Percentiles rank a stretch among this genome's conserved stretches.
Evolutionary conservation across 2,888 invertebrate genomes (phyloP).

Genomic region (Mayetiola destructor): DNA sequence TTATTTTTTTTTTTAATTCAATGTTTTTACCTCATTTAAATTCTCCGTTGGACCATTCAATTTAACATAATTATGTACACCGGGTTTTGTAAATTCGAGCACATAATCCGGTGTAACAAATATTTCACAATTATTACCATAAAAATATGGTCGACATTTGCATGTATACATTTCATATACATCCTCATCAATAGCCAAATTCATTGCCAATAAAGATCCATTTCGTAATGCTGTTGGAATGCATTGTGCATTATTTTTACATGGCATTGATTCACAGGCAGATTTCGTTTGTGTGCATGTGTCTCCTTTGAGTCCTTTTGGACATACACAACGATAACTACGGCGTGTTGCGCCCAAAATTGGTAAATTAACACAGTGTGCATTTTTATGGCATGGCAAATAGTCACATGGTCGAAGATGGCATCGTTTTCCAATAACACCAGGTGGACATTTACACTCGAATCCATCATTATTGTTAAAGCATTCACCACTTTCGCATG

Average conservation of each 20-base stretch:
- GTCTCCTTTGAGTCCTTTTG: conserved; percentile 38
- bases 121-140: conserved; percentile 39
- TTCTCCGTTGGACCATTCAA: conserved; percentile 36
- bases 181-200: conserved; percentile 30
- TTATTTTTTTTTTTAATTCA: too few species aligned
- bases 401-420: conserved; percentile 43
- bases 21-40: conserved; percentile 34
- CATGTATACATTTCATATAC: conserved; percentile 33
- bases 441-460: conserved; percentile 37
- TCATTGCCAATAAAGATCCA: conserved; percentile 14
- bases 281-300: conserved; percentile 37
- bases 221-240: conserved; percentile 28
- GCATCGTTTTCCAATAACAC: conserved; percentile 41
- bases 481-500: conserved; percentile 37
- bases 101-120: conserved; percentile 38
- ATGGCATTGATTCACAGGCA: conserved; percentile 29
- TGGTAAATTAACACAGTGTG: conserved; percentile 35
- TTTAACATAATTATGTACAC: conserved; percentile 43
- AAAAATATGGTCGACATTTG: conserved; percentile 37
- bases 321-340: conserved; percentile 41
- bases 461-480: conserved; percentile 31
- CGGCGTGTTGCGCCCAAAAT: conserved; percentile 30
- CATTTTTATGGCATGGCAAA: conserved; percentile 37
- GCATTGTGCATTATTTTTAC: conserved; percentile 37
- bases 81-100: conserved; percentile 41